Evolutionary conservation across 1,140 invertebrate genomes (phyloP).

Genomic region (Sarcophaga bullata): DNA sequence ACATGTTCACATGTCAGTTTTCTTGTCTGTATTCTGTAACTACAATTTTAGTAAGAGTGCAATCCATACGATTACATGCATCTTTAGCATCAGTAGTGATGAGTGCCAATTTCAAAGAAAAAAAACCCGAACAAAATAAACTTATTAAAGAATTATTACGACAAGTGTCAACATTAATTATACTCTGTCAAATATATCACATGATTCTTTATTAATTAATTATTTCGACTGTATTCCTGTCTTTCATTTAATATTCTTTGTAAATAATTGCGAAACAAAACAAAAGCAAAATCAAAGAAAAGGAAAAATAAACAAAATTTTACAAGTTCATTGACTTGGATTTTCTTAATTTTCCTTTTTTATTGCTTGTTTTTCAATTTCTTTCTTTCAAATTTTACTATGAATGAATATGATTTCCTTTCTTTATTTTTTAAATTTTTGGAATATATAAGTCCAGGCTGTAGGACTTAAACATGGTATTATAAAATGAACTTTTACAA

Average conservation of each 20-base stretch:
- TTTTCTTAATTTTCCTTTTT: not conserved
- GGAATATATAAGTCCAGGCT: not conserved
- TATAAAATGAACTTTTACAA: constrained; percentile 10
- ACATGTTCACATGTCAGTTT: too few relatives aligned
- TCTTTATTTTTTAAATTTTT: not conserved
- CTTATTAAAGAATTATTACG: constrained; percentile 1
- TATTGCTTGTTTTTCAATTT: too few relatives aligned
- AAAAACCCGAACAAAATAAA: not conserved
- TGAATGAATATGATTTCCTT: not conserved
- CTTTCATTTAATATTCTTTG: not conserved
- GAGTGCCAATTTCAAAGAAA: too few relatives aligned
- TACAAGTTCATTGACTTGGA: not conserved
- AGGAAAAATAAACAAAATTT: not conserved
- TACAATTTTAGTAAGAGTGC: too few relatives aligned
- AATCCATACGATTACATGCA: too few relatives aligned
- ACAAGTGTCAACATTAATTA: not conserved
- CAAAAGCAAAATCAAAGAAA: not conserved
- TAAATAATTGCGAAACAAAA: not conserved
- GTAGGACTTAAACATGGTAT: not conserved
- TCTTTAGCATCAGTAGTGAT: too few relatives aligned
- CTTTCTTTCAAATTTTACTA: not conserved
- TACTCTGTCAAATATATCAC: not conserved
- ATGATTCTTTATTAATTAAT: constrained; percentile 7
- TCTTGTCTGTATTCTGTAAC: too few relatives aligned
- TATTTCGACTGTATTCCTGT: not conserved